Percentiles rank a stretch among this genome's conserved stretches.
These are phyloP conservation scores for Spodoptera frugiperda DNA, from an alignment of 1,140 invertebrate species.

Conservation along the genomic window DNA sequence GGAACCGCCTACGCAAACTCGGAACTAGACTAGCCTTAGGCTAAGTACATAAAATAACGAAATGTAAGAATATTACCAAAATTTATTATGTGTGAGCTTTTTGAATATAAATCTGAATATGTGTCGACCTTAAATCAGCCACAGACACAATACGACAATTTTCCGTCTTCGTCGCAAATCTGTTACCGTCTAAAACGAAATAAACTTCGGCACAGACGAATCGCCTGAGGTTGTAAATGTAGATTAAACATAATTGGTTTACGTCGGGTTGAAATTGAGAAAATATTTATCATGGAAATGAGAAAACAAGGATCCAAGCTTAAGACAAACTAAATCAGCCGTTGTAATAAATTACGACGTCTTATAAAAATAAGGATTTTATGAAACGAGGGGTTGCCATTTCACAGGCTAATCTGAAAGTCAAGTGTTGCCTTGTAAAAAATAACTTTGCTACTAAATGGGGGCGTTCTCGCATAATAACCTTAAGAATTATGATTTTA, in stretches of 20 bases:
- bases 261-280: conserved; percentile 43
- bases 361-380: conserved; percentile 37
- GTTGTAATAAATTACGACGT: conserved; percentile 40
- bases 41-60: not conserved
- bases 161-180: not conserved
- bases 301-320: conserved; percentile 41
- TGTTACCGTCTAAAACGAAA: not conserved
- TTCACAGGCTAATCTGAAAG: conserved; percentile 32
- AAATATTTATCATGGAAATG: conserved; percentile 48
- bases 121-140: no score
- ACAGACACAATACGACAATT: not conserved
- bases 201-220: conserved; percentile 31
- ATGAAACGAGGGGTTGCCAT: conserved; percentile 4
- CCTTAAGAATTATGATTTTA: conserved; percentile 13
- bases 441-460: conserved; percentile 27
- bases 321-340: conserved; percentile 43
- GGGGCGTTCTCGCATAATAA: conserved; percentile 26
- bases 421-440: conserved; percentile 31
- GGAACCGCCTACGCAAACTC: conserved; percentile 20
- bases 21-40: conserved; percentile 17
- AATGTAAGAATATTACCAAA: no score
- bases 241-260: conserved; percentile 50
- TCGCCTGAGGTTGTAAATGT: conserved; percentile 25
- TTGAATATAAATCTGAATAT: no score
- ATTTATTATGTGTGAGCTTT: no score